phyloP scores from a whole-genome alignment of 2,888 invertebrate species.

The Cordilura impudica region DNA sequence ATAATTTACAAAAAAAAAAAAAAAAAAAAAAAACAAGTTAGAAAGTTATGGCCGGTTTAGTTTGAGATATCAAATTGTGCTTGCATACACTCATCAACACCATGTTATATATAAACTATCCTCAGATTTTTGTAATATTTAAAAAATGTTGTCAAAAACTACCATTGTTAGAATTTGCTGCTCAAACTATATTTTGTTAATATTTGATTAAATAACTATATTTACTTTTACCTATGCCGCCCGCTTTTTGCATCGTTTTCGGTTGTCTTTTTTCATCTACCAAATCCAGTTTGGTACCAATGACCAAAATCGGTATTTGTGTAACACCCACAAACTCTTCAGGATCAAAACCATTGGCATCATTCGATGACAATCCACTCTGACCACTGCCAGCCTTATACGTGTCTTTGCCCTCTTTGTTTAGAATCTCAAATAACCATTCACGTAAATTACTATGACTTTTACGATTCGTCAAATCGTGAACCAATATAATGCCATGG shows the following conservation, averaged over 20 bases:
- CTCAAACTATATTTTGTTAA: neutral
- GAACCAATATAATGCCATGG: conserved; percentile 97
- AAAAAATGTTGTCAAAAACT: too few relatives aligned
- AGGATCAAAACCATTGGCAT: conserved; percentile 82
- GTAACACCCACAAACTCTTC: conserved; percentile 91
- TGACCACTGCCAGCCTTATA: conserved; percentile 66
- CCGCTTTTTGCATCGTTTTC: conserved; percentile 73
- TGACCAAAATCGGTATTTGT: conserved; percentile 95
- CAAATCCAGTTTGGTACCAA: conserved; percentile 95
- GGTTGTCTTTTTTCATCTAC: conserved; percentile 85
- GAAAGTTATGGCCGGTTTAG: too few relatives aligned
- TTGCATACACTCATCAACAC: too few relatives aligned
- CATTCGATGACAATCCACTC: conserved; percentile 57
- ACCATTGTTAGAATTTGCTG: too few relatives aligned
- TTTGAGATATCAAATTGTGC: too few relatives aligned
- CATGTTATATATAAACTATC: too few relatives aligned
- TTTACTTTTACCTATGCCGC: conserved; percentile 74
- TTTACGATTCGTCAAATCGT: conserved; percentile 97
- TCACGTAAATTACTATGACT: conserved; percentile 95
- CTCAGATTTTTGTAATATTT: too few relatives aligned
- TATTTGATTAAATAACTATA: conserved; percentile 31
- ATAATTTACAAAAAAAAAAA: too few relatives aligned
- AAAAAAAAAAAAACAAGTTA: too few relatives aligned
- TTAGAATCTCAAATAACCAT: conserved; percentile 94
- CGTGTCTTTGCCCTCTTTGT: conserved; percentile 82